Evolutionary conservation across 2,797 vertebrate species (phyloP), one percentile per base, ranked within the genome.

Genomic region (Odontamblyopus rebecca): DNA sequence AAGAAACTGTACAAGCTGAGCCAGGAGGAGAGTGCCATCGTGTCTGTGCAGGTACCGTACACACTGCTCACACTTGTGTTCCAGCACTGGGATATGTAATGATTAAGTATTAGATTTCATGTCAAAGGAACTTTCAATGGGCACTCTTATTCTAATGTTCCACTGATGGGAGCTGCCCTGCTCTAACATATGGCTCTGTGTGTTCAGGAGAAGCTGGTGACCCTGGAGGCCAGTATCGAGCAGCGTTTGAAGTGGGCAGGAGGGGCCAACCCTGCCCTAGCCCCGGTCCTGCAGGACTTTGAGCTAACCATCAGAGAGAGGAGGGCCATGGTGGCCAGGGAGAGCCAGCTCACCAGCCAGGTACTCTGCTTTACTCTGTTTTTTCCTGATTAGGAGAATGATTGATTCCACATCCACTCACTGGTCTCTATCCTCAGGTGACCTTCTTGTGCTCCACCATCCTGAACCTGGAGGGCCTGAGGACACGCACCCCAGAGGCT

Each of bases 211-310:
- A 99, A 99, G 76, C 86, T 99, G 69, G 96, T 93, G 0, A 85
- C 95, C 0, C 94, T 99, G 64, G 98, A 99, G 94, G 95, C 95
- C 44, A 98, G 98, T 85, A 99, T 99, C 48, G 98, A 99, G 85
- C 98, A 99, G 82, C 96, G 98, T 71, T 92, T 99, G 61, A 99
- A 99, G 80, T 99, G 98, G 98, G 98, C 98, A 0, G 98, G 98
- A 12, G 98, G 98, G 1, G 98, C 98, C 63, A 99, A 99, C 89
- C 98, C 98, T 2, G 95, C 97, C 0, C 82, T 99, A 76, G 95
- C 98, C 2, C 98, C 97, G 0, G 97, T 99, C 53, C 92, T 99
- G 70, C 98, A 99, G 89, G 98, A 99, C 93, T 99, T 99, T 89
- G 98, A 99, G 92, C 93, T 96, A 86, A 98, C 97, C 60, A 98